Base-by-base conservation (phyloP, 2,797 vertebrate genomes). In the Remorina albescens region DNA sequence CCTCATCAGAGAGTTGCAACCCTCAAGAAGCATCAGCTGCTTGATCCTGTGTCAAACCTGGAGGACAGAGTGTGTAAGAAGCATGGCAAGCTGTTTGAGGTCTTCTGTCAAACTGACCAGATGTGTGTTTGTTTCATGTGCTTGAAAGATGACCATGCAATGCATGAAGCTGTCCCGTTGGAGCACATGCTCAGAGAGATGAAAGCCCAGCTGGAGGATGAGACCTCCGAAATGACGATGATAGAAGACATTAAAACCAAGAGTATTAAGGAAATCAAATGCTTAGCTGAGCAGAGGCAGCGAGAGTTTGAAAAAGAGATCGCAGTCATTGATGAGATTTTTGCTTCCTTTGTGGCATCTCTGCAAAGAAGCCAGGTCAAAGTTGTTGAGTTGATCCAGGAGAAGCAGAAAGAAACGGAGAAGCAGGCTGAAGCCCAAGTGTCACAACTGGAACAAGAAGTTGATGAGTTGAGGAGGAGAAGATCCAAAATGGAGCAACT, bases 51-150 rank as follows among this genome's bases (percentile, higher is more conserved):
- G 54, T 61, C 64, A 6, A 61, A 89, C 74, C 70, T 87, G 37
- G 75, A 81, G 44, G 74, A 76, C 59, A 71, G 62, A 36, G 49
- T 86, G 42, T 90, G 88, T 49, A 53, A 77, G 69, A 82, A 32
- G 39, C 86, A 90, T 0, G 56, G 75, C 62, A 82, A 85, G 64
- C 46, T 81, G 71, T 50, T 89, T 0, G 78, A 87, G 49, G 5
- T 86, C 37, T 90, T 79, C 67, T 90, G 87, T 41, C 15, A 0
- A 1, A 1, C 2, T 1, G 89, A 90, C 39, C 39, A 85, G 44
- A 37, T 4, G 21, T 85, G 78, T 30, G 23, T 90, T 58, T 89
- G 89, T 18, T 44, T 54, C 21, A 39, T 74, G 62, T 90, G 89
- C 55, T 56, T 44, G n/a, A 68, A 78, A 50, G 76, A 81, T 0